Conservation (phyloP, 2,888 invertebrate species). For the Hylaea fasciaria region DNA sequence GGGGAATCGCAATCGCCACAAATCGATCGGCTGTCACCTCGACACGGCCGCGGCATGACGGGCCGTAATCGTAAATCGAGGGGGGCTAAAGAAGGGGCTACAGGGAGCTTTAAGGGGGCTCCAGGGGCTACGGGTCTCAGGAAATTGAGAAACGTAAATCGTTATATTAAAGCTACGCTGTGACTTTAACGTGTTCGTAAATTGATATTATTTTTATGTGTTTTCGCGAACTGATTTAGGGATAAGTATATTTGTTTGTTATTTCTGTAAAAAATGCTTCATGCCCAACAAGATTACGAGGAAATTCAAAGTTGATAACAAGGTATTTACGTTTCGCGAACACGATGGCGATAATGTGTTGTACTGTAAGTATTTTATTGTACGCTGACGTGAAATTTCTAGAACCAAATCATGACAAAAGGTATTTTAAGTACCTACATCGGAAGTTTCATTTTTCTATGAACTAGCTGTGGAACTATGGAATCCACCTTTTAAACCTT, state of each 20-base stretch:
- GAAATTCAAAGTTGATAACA: no score
- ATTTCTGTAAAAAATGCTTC: neutral
- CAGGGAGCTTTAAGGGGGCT: neutral
- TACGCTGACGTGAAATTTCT: no score
- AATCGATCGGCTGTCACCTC: conserved; percentile 40
- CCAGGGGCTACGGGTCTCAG: conserved; percentile 21
- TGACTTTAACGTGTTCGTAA: conserved; percentile 26
- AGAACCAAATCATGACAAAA: no score
- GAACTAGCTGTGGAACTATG: no score
- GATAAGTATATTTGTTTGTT: neutral
- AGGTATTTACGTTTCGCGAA: no score
- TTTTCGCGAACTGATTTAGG: neutral
- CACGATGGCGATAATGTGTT: no score
- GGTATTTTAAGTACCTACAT: no score
- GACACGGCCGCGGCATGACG: conserved; percentile 32
- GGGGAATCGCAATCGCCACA: conserved; percentile 32
- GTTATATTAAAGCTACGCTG: conserved; percentile 34
- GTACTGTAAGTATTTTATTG: no score
- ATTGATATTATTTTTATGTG: conserved; percentile 4
- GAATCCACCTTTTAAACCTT: no score
- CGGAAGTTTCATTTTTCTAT: no score
- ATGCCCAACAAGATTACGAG: no score
- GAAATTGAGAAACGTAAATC: conserved; percentile 42
- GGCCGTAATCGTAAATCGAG: conserved; percentile 36
- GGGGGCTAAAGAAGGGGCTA: conserved; percentile 7